Base-by-base conservation (phyloP, 23 tunicate genomes). In the Trididemnum clinides region DNA sequence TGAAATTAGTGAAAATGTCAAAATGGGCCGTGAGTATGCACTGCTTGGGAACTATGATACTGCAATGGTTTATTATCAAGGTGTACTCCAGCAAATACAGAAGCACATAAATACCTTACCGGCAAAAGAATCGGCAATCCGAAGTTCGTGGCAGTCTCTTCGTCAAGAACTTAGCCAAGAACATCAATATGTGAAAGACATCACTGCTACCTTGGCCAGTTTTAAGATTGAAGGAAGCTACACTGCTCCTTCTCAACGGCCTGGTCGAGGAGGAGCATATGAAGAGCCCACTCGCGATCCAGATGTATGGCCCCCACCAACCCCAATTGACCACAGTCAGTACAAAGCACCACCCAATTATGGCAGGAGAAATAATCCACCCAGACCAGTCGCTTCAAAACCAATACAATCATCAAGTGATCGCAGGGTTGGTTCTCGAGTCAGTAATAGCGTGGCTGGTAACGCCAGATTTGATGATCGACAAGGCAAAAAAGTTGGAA, bases 261-360 rank as follows among this genome's bases (percentile, higher is more conserved):
- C 82, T 6, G 49, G 82, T 27, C 21, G 87, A 58, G 90, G 84
- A 22, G 85, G 71, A 1, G 77, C 84, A 21, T 92, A 57, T 83
- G 91, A 92, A 37, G 97, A 92, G 78, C 89, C 91, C 32, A 87
- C 91, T 15, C 33, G 91, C 12, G 97, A 92, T 83, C 91, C 88
- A 23, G 98, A 93, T 88, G 93, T 93, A 0, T 93, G 98, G 98
- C 98, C 98, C 1, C 98, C 98, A 28, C 98, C 98, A 34, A 93
- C 98, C 7, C 98, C 98, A 33, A 71, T 75, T 10, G 97, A 92
- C 2, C 81, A 78, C 1, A 72, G 51, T 3, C 64, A 28, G 2
- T 73, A 77, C 1, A 59, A 70, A 49, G 77, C 89, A 0, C 22
- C 64, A 7, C 63, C 72, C 27, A 71, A 57, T 30, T 51, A 64